phyloP scores from a whole-genome alignment of 1,140 invertebrate species.

The Subanguina moxae region DNA sequence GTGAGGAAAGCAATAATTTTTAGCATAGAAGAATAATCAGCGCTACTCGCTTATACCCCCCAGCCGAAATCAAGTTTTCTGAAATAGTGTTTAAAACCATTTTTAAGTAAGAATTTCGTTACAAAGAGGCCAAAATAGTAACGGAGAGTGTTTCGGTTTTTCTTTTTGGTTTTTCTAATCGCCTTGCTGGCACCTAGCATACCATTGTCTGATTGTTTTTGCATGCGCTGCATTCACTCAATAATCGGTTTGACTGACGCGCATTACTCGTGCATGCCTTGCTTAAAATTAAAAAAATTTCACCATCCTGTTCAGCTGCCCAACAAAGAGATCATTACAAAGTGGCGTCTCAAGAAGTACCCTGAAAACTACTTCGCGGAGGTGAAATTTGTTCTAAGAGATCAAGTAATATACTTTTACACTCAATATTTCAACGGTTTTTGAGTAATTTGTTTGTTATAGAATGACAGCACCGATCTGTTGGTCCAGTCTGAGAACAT shows the following conservation, averaged over 20 bases:
- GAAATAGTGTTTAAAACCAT: too few species aligned
- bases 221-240: background rate
- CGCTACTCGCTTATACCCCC: too few species aligned
- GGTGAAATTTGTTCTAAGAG: slow-evolving; percentile 63
- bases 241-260: background rate
- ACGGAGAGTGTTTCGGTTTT: too few species aligned
- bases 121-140: too few species aligned
- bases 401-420: slow-evolving; percentile 50
- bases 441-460: slow-evolving; percentile 28
- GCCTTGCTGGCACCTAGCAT: too few species aligned
- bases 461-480: slow-evolving; percentile 54
- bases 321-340: slow-evolving; percentile 79
- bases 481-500: slow-evolving; percentile 41
- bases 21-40: too few species aligned
- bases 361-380: slow-evolving; percentile 82
- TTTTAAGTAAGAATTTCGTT: too few species aligned
- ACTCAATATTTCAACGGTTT: too few species aligned
- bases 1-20: too few species aligned
- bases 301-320: slow-evolving; percentile 63
- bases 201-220: background rate
- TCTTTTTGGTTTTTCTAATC: too few species aligned
- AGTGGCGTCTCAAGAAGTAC: slow-evolving; percentile 91
- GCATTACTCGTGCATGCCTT: too few species aligned
- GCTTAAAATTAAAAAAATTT: background rate
- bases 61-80: too few species aligned